Conservation (phyloP, 2,113 vertebrate genomes). For the Accipiter cooperii region DNA sequence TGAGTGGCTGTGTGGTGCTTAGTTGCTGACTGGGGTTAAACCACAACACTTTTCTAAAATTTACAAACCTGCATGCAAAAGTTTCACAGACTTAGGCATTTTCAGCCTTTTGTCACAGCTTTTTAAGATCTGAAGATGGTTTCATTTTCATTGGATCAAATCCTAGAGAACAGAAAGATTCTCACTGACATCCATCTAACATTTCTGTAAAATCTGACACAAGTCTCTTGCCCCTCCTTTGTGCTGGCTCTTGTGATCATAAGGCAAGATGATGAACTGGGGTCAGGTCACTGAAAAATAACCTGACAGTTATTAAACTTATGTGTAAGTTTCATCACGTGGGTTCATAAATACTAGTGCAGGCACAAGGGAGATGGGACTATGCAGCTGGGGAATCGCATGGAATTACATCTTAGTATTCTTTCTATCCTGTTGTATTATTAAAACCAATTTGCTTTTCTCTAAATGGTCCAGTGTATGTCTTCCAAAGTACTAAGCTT, state of each 20-base stretch:
- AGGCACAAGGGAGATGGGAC: not conserved
- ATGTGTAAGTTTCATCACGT: not conserved
- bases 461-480: not conserved
- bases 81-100: not conserved
- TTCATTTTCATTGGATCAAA: not conserved
- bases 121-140: not conserved
- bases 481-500: not conserved
- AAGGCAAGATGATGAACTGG: not conserved
- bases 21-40: too few relatives aligned
- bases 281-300: not conserved
- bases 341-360: not conserved
- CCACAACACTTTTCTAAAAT: not conserved
- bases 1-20: too few relatives aligned
- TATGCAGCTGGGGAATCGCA: not conserved
- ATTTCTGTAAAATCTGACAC: not conserved
- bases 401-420: not conserved
- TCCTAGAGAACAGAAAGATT: not conserved
- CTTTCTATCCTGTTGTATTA: not conserved
- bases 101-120: not conserved
- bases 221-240: not conserved
- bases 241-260: not conserved
- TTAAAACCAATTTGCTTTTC: not conserved
- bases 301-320: not conserved
- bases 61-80: not conserved
- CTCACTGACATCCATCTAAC: not conserved